These are phyloP conservation scores for Anas platyrhynchos DNA, from an alignment of 2,113 vertebrate genomes.

Conservation along the genomic window DNA sequence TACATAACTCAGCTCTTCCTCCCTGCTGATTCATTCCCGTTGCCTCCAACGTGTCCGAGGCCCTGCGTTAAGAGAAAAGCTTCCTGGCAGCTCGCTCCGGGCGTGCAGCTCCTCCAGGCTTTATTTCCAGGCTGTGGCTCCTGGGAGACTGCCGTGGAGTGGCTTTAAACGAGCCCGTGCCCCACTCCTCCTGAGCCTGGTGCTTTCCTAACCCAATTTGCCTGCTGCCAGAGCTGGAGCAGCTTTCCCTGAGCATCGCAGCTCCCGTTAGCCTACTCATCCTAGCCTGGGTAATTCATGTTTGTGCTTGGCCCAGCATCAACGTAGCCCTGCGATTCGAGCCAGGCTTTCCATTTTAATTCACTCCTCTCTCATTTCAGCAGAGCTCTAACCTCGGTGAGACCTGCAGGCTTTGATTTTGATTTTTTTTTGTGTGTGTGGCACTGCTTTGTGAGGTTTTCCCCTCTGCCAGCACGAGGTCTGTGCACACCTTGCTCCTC, in stretches of 20 bases:
- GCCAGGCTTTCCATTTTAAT: neutral
- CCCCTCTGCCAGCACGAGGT: neutral
- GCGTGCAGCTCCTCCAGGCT: neutral
- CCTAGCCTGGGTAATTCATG: neutral
- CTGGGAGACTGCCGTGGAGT: neutral
- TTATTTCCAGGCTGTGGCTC: neutral
- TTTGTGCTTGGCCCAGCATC: neutral
- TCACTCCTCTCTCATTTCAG: neutral
- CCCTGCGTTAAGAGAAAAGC: rapidly evolving
- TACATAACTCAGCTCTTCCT: neutral
- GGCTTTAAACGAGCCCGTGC: neutral
- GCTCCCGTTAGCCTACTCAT: neutral
- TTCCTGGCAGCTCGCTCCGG: neutral
- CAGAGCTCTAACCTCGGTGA: neutral
- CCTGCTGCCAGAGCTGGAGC: neutral
- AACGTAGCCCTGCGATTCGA: neutral
- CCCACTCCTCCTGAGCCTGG: neutral
- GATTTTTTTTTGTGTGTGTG: neutral
- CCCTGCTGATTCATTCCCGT: constrained; percentile 10
- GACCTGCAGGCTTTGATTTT: neutral
- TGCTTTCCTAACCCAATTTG: neutral
- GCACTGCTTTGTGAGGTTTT: rapidly evolving
- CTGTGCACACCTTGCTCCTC: neutral
- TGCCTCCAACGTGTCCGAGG: neutral
- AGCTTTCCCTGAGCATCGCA: rapidly evolving